These are phyloP conservation scores for Brachionus manjavacas DNA, from an alignment of 1,140 invertebrate species.

Conservation along the genomic window DNA sequence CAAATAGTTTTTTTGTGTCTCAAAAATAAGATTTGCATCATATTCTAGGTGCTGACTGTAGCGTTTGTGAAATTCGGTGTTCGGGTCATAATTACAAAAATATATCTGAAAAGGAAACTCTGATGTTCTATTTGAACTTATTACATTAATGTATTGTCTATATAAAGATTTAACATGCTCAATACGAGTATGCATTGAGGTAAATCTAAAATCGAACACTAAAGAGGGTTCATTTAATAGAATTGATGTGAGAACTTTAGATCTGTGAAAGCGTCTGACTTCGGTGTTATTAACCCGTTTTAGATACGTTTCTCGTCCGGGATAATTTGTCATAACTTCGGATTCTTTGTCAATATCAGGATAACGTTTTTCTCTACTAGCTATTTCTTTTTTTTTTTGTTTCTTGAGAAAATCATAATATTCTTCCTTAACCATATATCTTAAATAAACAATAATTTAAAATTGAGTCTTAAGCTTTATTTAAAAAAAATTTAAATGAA, in stretches of 20 bases:
- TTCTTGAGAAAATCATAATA: constrained; percentile 13
- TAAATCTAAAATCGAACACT: constrained; percentile 34
- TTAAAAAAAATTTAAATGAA: no score
- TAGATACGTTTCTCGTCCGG: not conserved
- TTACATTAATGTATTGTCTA: constrained; percentile 28
- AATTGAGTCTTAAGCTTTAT: no score
- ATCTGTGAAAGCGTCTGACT: not conserved
- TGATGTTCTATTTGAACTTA: not conserved
- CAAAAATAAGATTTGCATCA: constrained; percentile 19
- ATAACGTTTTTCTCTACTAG: not conserved
- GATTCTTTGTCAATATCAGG: not conserved
- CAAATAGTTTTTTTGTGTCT: constrained; percentile 25
- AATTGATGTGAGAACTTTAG: constrained; percentile 11
- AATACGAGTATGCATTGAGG: not conserved
- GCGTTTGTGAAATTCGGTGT: constrained; percentile 10
- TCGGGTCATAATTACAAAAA: constrained; percentile 39
- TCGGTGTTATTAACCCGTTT: not conserved
- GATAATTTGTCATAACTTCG: constrained; percentile 16
- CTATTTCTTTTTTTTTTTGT: constrained; percentile 2
- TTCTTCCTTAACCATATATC: constrained; percentile 28
- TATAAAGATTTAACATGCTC: constrained; percentile 36
- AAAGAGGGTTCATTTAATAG: not conserved
- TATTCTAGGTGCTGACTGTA: not conserved
- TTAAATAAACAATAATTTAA: not conserved
- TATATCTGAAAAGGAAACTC: constrained; percentile 13